phyloP scores from a whole-genome alignment of 2,797 vertebrate species.

The Erethizon dorsatum region DNA sequence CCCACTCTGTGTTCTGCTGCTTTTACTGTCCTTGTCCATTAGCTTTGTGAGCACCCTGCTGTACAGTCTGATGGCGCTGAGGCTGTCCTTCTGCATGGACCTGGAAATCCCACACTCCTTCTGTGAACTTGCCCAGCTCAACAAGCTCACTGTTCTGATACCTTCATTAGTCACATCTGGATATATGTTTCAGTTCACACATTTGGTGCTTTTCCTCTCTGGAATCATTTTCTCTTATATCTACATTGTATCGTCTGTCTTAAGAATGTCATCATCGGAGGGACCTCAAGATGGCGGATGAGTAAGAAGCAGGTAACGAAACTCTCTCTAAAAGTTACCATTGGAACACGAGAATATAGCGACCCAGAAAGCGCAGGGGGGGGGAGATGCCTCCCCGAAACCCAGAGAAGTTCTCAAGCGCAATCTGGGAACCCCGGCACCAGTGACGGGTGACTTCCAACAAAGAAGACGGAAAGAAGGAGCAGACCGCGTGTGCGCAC shows the following conservation, averaged over 20 bases:
- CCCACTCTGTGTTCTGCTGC: background rate
- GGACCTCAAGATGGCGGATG: too few relatives aligned
- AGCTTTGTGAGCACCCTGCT: fast-evolving
- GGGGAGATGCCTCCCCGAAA: too few relatives aligned
- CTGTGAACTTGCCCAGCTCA: conserved; percentile 37
- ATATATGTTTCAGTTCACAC: background rate
- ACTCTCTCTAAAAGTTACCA: too few relatives aligned
- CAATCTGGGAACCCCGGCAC: too few relatives aligned
- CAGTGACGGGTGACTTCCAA: too few relatives aligned
- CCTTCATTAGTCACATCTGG: too few relatives aligned
- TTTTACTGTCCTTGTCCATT: background rate
- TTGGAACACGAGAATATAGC: too few relatives aligned
- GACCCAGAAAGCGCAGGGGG: too few relatives aligned
- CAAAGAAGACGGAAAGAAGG: too few relatives aligned
- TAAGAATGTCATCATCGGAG: background rate
- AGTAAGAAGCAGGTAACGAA: too few relatives aligned
- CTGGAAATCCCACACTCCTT: background rate
- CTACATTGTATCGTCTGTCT: background rate
- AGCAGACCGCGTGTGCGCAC: too few relatives aligned
- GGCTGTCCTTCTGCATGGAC: background rate
- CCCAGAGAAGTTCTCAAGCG: too few relatives aligned
- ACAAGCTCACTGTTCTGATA: conserved; percentile 33
- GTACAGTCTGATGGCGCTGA: background rate
- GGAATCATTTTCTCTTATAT: conserved; percentile 63
- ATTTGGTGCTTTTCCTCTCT: conserved; percentile 28